Conservation (phyloP, 1,140 invertebrate species). For the Macrobrachium nipponense region DNA sequence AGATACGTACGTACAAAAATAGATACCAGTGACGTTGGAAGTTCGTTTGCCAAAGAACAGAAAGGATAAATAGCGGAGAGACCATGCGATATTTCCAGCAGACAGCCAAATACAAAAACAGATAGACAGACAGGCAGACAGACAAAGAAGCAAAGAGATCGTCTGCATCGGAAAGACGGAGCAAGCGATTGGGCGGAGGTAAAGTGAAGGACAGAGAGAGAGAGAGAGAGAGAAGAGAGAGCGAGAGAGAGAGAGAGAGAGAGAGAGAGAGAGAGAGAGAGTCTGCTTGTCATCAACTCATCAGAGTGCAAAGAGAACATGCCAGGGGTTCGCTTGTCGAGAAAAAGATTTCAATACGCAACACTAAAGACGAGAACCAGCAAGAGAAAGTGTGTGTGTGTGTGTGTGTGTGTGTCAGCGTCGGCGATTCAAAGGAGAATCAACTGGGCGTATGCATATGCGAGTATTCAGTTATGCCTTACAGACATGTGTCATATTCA, state of each 20-base stretch:
- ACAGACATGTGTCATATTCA: neutral
- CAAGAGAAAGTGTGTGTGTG: conserved; percentile 22
- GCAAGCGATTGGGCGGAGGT: too few species aligned
- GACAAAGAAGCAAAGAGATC: neutral
- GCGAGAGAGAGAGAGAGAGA: conserved; percentile 15
- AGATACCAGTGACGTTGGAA: neutral
- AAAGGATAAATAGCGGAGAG: neutral
- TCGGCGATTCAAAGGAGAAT: neutral
- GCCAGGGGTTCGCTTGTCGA: neutral
- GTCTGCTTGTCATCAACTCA: neutral
- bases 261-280: conserved; percentile 31
- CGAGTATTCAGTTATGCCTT: conserved; percentile 1
- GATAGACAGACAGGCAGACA: conserved; percentile 9
- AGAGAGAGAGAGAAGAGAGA: conserved; percentile 31
- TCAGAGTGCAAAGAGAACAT: neutral
- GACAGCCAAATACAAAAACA: neutral
- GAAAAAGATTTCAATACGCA: too few species aligned
- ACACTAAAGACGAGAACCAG: neutral
- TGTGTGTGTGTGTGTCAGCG: conserved; percentile 29
- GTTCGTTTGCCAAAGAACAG: neutral
- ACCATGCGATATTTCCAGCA: too few species aligned
- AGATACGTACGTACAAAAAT: too few species aligned
- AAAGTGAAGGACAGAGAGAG: conserved; percentile 6
- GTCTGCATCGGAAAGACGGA: neutral
- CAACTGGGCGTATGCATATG: conserved; percentile 7